These are phyloP conservation scores for Lordiphosa stackelbergi DNA, from an alignment of 1,140 invertebrate species.

Conservation along the genomic window DNA sequence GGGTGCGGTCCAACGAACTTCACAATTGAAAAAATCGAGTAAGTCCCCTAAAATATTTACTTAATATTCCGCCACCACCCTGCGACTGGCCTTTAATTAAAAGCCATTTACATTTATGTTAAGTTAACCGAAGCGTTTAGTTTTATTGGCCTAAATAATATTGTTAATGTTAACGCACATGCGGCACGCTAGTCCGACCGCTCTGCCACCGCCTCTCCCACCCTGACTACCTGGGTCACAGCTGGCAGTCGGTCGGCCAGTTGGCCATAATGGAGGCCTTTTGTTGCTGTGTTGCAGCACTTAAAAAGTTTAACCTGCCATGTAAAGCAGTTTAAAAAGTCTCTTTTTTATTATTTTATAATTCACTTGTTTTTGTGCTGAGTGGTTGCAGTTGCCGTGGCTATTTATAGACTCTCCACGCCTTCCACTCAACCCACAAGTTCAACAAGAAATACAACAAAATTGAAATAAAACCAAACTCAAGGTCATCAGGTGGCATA, in stretches of 20 bases:
- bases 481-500: slow-evolving; percentile 61
- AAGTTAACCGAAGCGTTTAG: slow-evolving; percentile 45
- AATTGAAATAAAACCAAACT: slow-evolving; percentile 42
- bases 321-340: slow-evolving; percentile 54
- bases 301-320: slow-evolving; percentile 35
- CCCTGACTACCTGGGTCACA: slow-evolving; percentile 38
- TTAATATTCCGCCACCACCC: neutral
- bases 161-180: slow-evolving; percentile 45
- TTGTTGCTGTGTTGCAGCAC: slow-evolving; percentile 27
- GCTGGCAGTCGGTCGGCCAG: slow-evolving; percentile 14
- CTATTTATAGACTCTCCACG: slow-evolving; percentile 48
- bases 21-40: slow-evolving; percentile 31
- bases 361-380: slow-evolving; percentile 50
- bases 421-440: slow-evolving; percentile 7
- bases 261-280: slow-evolving; percentile 35
- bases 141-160: slow-evolving; percentile 67
- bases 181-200: slow-evolving; percentile 38
- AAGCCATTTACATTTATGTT: slow-evolving; percentile 38
- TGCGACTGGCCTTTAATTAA: slow-evolving; percentile 45
- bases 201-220: neutral
- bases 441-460: slow-evolving; percentile 20
- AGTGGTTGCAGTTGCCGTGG: slow-evolving; percentile 44
- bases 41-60: slow-evolving; percentile 10
- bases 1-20: slow-evolving; percentile 36
- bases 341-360: slow-evolving; percentile 48